Base-by-base conservation (phyloP, 1,140 invertebrate species). In the Ptiloglossa arizonensis region DNA sequence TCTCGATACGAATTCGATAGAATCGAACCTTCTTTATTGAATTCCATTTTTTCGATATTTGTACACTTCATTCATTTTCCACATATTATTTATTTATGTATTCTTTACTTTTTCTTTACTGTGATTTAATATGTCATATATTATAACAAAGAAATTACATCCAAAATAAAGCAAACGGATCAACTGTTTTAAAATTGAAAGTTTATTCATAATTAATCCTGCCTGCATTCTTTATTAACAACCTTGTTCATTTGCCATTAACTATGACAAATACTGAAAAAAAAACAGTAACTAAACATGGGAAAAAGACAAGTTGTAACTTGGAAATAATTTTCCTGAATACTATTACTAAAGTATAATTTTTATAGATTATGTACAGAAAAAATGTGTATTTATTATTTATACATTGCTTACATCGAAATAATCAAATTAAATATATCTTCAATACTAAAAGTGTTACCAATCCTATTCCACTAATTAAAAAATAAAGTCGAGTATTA, bases 391-490 rank as follows among this genome's bases (percentile, higher is more conserved):
- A 15, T 5, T 19, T 8, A 2, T 29, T 22, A 5, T 62, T 69
- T 62, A 24, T 24, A 32, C 13, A 41, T 27, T 27, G n/a, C 6
- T 29, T 32, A 35, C 19, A 59, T 32, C 24, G 46, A 32, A 35
- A 27, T n/a, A 19, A 19, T 81, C 32, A 63, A 24, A 2, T 71
- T n/a, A 19, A 46, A 50, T 46, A 29, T 54, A 9, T 62, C n/a
- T 73, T 80, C 15, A 70, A 69, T 62, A 85, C 69, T 60, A 60
- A 46, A 50, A n/a, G 15, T 19, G 27, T 62, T 44, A 54, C 38
- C 44, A 84, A 11, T 22, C 72, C 77, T 32, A 82, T 17, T 29
- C 56, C 63, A 41, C 68, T 44, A 3, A 73, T 24, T 13, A 44
- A 17, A 38, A 68, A 19, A 50, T 22, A 69, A 48, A 68, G 32